phyloP scores from a whole-genome alignment of 2,113 vertebrate genomes.

The Dasyprocta punctata region DNA sequence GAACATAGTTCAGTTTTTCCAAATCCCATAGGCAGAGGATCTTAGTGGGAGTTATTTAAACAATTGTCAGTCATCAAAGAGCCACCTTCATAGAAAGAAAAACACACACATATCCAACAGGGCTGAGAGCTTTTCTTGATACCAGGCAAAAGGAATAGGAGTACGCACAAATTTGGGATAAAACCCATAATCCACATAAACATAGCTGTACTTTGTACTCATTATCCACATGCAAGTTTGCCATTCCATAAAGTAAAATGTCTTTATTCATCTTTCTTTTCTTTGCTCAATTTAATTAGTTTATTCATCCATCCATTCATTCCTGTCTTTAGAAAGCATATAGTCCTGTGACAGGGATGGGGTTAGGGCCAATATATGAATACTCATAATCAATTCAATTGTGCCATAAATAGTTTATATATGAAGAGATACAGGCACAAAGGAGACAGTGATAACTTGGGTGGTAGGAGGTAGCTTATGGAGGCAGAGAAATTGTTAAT shows the following conservation, averaged over 20 bases:
- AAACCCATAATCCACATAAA: neutral
- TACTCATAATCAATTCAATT: neutral
- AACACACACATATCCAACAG: neutral
- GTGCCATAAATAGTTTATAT: neutral
- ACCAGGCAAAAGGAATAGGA: neutral
- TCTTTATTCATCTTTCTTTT: neutral
- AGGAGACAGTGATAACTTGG: neutral
- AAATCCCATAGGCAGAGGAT: conserved; percentile 34
- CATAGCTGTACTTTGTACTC: neutral
- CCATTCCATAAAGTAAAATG: neutral
- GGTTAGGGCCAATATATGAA: neutral
- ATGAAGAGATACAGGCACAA: neutral
- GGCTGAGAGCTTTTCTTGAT: neutral
- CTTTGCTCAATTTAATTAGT: neutral
- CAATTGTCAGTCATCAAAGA: conserved; percentile 41
- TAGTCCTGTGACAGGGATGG: neutral
- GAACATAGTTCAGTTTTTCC: conserved; percentile 26
- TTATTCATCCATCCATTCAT: neutral
- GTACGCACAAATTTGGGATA: neutral
- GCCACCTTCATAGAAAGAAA: neutral
- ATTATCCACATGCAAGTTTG: neutral
- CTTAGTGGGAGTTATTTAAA: conserved; percentile 49
- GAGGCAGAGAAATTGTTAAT: neutral
- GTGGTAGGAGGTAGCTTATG: neutral
- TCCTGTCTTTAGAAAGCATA: neutral